phyloP scores from a whole-genome alignment of 2,797 vertebrate species.

The Prunella strophiata region DNA sequence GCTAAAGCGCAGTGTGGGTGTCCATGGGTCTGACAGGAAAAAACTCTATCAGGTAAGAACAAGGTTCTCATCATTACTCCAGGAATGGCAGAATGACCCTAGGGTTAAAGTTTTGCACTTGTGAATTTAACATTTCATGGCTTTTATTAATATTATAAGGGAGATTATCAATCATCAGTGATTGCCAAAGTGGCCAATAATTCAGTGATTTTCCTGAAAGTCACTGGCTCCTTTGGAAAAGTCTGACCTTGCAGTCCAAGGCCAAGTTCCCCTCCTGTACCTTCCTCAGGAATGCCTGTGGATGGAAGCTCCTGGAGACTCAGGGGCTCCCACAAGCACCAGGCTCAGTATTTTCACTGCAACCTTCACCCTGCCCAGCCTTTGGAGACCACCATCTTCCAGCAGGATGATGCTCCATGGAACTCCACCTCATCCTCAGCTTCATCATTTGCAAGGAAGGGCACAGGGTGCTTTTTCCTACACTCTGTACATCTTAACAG shows the following conservation, averaged over 20 bases:
- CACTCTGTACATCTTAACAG: neutral
- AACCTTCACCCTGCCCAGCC: neutral
- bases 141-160: slow-evolving; percentile 24
- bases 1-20: neutral
- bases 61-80: neutral
- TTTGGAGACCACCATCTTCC: neutral
- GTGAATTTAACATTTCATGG: slow-evolving; percentile 57
- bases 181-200: slow-evolving; percentile 35
- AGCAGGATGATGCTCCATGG: neutral
- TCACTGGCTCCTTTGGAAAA: slow-evolving; percentile 31
- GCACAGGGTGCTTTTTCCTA: neutral
- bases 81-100: slow-evolving; percentile 23
- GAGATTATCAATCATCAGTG: slow-evolving; percentile 11
- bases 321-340: neutral
- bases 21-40: neutral
- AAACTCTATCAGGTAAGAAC: neutral
- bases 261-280: neutral
- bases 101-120: slow-evolving; percentile 53
- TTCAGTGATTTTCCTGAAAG: slow-evolving; percentile 29
- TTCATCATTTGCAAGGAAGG: neutral
- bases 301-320: neutral
- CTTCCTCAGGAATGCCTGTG: neutral
- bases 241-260: slow-evolving; percentile 1
- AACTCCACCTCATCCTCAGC: neutral
- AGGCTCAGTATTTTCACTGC: neutral